Percentiles rank a stretch among this genome's conserved stretches.
phyloP scores from a whole-genome alignment of 2,113 vertebrate genomes.

The Neogobius melanostomus region DNA sequence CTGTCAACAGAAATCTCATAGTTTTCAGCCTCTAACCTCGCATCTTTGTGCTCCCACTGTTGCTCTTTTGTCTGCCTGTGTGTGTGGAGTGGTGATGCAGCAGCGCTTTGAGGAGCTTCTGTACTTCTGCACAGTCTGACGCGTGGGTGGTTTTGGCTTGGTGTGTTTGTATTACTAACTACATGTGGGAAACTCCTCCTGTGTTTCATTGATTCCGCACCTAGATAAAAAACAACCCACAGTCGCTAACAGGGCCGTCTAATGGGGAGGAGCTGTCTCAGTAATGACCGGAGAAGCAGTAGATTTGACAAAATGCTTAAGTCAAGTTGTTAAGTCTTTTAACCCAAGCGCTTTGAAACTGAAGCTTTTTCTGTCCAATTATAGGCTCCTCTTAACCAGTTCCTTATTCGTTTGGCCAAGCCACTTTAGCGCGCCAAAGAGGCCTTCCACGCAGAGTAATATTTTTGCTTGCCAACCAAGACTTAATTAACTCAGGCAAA shows the following conservation, averaged over 20 bases:
- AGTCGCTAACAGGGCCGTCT: not conserved
- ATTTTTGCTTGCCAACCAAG: not conserved
- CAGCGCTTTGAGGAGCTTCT: slow-evolving; percentile 19
- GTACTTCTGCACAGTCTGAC: not conserved
- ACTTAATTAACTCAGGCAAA: not conserved
- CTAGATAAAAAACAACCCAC: slow-evolving; percentile 20
- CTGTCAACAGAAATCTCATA: not conserved
- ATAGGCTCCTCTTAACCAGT: not conserved
- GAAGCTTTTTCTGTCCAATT: not conserved
- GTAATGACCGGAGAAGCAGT: not conserved
- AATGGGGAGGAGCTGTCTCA: slow-evolving; percentile 7
- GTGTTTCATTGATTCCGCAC: slow-evolving; percentile 48
- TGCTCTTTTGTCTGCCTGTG: slow-evolving; percentile 27
- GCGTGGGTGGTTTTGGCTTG: slow-evolving; percentile 32
- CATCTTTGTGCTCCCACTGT: not conserved
- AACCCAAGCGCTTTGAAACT: not conserved
- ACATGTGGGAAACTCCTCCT: slow-evolving; percentile 40
- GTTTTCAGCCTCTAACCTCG: not conserved
- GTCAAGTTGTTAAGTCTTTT: not conserved
- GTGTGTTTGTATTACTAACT: slow-evolving; percentile 14
- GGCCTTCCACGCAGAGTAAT: not conserved
- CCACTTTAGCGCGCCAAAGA: not conserved
- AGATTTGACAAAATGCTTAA: not conserved
- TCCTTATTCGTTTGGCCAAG: not conserved
- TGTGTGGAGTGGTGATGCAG: slow-evolving; percentile 12